Conservation (phyloP, 2,113 vertebrate genomes). For the Eleginops maclovinus region DNA sequence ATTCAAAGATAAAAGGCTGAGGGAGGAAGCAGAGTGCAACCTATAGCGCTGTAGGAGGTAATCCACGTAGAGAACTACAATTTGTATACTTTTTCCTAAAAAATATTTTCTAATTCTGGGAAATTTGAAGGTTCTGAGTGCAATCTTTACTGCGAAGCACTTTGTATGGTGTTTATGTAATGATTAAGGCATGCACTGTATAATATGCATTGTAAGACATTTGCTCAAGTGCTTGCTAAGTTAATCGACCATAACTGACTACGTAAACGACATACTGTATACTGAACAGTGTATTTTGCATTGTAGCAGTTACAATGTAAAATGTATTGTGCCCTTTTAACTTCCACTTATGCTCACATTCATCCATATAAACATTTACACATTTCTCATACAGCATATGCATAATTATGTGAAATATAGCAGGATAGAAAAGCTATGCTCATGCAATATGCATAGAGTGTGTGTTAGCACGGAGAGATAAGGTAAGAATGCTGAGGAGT, state of each 20-base stretch:
- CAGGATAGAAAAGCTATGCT: constrained; percentile 46
- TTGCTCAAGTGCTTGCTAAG: background rate
- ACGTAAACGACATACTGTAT: background rate
- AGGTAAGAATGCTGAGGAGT: constrained; percentile 33
- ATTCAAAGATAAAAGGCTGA: background rate
- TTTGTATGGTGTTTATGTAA: background rate
- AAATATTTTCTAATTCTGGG: background rate
- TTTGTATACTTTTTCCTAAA: background rate
- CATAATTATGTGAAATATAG: constrained; percentile 64
- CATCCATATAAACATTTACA: constrained; percentile 71
- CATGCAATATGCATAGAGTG: constrained; percentile 68
- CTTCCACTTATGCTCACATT: constrained; percentile 41
- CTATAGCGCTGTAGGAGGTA: constrained; percentile 87
- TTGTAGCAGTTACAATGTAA: constrained; percentile 8
- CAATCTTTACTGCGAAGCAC: background rate
- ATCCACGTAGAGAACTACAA: background rate
- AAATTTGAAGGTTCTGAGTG: background rate
- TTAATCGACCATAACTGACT: background rate
- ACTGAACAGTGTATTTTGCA: constrained; percentile 15
- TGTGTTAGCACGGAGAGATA: constrained; percentile 34
- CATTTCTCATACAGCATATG: constrained; percentile 33
- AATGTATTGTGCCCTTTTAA: constrained; percentile 54
- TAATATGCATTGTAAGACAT: background rate
- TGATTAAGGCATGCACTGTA: background rate
- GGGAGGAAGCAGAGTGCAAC: constrained; percentile 76